A percentile compares a stretch with the other conserved stretches of the same genome.
These are phyloP conservation scores for Meteorus colon DNA, from an alignment of 2,888 invertebrate species.

Conservation along the genomic window DNA sequence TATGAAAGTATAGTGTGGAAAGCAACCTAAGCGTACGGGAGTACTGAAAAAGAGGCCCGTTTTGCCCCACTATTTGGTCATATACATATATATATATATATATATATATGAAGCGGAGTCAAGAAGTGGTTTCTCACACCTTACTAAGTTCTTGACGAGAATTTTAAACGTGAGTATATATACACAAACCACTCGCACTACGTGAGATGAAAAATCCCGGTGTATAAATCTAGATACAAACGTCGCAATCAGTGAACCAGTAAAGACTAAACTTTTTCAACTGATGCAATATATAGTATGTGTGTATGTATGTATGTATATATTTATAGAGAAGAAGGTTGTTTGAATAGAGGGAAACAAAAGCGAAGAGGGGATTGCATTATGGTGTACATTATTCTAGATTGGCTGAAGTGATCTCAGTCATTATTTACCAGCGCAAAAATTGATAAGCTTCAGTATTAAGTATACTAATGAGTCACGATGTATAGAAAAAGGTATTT, in stretches of 20 bases:
- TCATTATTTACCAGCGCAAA: slow-evolving; percentile 33
- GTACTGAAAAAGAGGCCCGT: no score
- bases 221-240: slow-evolving; percentile 52
- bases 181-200: slow-evolving; percentile 53
- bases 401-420: slow-evolving; percentile 32
- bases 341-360: slow-evolving; percentile 16
- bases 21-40: no score
- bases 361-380: slow-evolving; percentile 23
- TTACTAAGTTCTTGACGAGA: slow-evolving; percentile 42
- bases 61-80: not conserved
- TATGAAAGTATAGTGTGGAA: no score
- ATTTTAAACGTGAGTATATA: slow-evolving; percentile 53
- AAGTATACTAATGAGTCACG: not conserved
- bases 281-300: not conserved
- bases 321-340: not conserved
- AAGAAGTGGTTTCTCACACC: slow-evolving; percentile 39
- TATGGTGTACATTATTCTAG: slow-evolving; percentile 1
- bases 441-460: slow-evolving; percentile 25
- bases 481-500: not conserved
- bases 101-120: not conserved
- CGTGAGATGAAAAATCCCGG: slow-evolving; percentile 42
- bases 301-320: not conserved
- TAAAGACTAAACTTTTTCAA: slow-evolving; percentile 10
- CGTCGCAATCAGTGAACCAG: slow-evolving; percentile 56
- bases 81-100: not conserved